Evolutionary conservation across 2,888 invertebrate species (phyloP).

Genomic region (Flexamia atlantica): DNA sequence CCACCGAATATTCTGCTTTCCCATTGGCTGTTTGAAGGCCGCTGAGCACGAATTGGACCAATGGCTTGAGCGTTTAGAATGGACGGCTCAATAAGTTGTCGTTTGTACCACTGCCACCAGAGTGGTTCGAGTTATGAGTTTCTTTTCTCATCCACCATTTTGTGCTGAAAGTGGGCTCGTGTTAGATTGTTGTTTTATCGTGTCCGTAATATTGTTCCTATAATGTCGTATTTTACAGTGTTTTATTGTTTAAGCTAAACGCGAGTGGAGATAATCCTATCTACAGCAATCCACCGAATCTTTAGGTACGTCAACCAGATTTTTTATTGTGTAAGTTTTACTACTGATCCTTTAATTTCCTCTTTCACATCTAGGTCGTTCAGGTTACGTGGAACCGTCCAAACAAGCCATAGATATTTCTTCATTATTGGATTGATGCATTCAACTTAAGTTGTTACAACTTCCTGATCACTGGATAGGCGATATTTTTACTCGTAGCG

Average conservation of each 20-base stretch:
- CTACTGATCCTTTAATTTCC: background rate
- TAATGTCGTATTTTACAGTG: conserved; percentile 23
- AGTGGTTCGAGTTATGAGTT: background rate
- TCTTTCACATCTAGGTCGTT: background rate
- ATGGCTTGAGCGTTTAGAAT: background rate
- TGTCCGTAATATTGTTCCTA: background rate
- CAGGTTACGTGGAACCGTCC: conserved; percentile 16
- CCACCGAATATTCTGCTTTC: background rate
- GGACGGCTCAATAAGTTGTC: background rate
- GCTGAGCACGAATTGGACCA: background rate
- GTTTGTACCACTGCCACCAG: background rate
- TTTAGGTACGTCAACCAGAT: background rate
- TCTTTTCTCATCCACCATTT: background rate
- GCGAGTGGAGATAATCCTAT: background rate
- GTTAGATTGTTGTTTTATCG: conserved; percentile 2
- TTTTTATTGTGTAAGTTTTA: background rate
- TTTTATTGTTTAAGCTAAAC: background rate
- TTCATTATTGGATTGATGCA: too few species aligned
- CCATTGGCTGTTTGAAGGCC: background rate
- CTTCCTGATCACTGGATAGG: too few species aligned
- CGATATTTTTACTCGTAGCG: too few species aligned
- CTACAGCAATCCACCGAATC: background rate
- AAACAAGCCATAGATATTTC: too few species aligned
- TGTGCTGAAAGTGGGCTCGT: background rate
- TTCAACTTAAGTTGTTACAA: too few species aligned